Evolutionary conservation across 2,113 vertebrate species (phyloP), one percentile per base, ranked within the genome.

Genomic region (Corythoichthys haematopterus): DNA sequence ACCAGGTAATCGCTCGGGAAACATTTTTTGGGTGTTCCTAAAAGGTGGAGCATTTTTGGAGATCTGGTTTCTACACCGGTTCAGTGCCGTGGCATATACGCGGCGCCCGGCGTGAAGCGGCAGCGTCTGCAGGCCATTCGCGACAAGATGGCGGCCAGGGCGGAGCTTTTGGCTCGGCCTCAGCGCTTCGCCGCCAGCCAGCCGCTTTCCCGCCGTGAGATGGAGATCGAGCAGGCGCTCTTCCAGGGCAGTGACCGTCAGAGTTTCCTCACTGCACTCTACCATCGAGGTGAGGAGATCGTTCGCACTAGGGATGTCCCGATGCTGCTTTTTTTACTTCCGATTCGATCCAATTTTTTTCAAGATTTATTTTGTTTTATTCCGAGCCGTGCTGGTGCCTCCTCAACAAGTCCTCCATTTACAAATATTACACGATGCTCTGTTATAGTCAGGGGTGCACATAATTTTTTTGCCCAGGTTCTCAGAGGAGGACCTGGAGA

Each of bases 221-320:
- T 98, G 94, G 96, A 98, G 90, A 98, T 98, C 4, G 96, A 98
- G 71, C 93, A 85, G 0, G 93, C 95, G 0, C 93, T 98, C 60
- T 98, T 97, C 77, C 96, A 95, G 70, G 96, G 96, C 13, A 93
- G 76, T 1, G 94, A 97, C 66, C 91, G 94, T 0, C 93, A 88
- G 55, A 89, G 93, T 57, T 98, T 97, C 82, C 94, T 98, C 51
- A 79, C 93, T 4, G 92, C 94, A 0, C 94, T 98, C 66, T 98
- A 97, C 88, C 95, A 98, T 36, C 83, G 92, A 93, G 95, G 96
- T 97, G 70, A 0, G 57, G 8, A 36, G 35, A 13, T 3, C 3
- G 10, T 8, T 52, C 16, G 10, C 20, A 28, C 20, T 28, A 28
- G 20, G 20, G 20, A 28, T 28, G 20, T 28, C 20, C 20, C 7